A percentile compares a stretch with the other conserved stretches of the same genome.
These are phyloP conservation scores for Onychomys torridus DNA, from an alignment of 2,797 vertebrate species.

Conservation along the genomic window DNA sequence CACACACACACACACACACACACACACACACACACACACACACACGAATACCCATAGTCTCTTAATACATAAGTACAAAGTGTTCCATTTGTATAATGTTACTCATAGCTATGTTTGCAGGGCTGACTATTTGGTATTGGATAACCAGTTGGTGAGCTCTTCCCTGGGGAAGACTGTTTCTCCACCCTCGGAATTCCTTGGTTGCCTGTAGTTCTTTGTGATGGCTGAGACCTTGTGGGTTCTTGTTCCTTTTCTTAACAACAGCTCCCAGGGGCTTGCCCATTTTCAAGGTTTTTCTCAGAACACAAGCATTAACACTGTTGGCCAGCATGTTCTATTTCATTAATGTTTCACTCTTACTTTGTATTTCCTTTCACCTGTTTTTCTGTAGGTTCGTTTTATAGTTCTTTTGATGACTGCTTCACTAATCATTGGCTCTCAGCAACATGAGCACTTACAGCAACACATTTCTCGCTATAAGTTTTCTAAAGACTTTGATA, in stretches of 20 bases:
- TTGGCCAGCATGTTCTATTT: neutral
- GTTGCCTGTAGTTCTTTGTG: neutral
- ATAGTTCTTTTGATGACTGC: neutral
- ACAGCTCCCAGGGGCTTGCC: neutral
- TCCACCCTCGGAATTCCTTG: neutral
- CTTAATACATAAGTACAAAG: neutral
- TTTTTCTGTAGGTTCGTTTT: neutral
- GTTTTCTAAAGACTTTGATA: constrained; percentile 19
- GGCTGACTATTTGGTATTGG: neutral
- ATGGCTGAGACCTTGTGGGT: neutral
- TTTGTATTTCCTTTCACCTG: neutral
- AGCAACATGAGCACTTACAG: neutral
- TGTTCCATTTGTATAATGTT: neutral
- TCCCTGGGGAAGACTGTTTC: neutral
- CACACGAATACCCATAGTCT: neutral
- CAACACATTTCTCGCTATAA: neutral
- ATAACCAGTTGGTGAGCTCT: neutral
- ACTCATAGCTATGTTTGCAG: neutral
- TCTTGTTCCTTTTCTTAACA: neutral
- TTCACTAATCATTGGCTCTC: neutral
- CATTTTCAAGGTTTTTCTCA: constrained; percentile 33
- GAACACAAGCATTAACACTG: neutral
- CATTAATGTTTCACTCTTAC: neutral
- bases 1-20: neutral
- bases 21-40: neutral